Evolutionary conservation across 2,113 vertebrate species (phyloP).

Genomic region (Trichomycterus rosablanca): DNA sequence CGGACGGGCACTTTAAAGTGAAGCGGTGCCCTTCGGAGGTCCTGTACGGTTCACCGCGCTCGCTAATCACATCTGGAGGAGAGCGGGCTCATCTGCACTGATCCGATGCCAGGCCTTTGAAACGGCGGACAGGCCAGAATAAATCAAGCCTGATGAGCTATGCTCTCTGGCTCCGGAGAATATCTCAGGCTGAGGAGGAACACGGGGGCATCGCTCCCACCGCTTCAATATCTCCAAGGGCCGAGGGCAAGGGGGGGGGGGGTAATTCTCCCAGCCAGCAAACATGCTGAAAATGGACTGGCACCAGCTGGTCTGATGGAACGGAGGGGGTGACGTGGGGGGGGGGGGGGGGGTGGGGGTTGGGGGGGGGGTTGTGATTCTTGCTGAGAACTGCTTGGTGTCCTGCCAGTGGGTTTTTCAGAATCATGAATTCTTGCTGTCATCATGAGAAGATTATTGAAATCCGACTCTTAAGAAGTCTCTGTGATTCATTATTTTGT

Average conservation of each 20-base stretch:
- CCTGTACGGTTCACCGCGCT: slow-evolving; percentile 26
- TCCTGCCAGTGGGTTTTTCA: background rate
- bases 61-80: slow-evolving; percentile 43
- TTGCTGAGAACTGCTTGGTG: background rate
- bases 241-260: slow-evolving; percentile 5
- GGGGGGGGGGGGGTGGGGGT: background rate
- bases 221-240: slow-evolving; percentile 10
- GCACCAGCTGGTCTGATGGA: background rate
- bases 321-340: background rate
- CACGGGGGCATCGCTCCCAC: slow-evolving; percentile 22
- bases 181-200: slow-evolving; percentile 31
- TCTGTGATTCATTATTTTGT: too few relatives aligned
- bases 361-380: background rate
- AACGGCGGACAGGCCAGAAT: slow-evolving; percentile 31
- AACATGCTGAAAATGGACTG: background rate
- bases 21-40: slow-evolving; percentile 6
- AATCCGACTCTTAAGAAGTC: too few relatives aligned
- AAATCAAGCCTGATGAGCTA: slow-evolving; percentile 37
- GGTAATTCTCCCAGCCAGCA: slow-evolving; percentile 1
- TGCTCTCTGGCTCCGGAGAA: slow-evolving; percentile 25
- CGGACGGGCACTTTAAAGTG: slow-evolving; percentile 2
- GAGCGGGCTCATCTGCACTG: slow-evolving; percentile 33
- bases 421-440: background rate
- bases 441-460: background rate
- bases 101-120: slow-evolving; percentile 43